Conservation (phyloP, 2,888 invertebrate species). For the Aphidoletes aphidimyza region DNA sequence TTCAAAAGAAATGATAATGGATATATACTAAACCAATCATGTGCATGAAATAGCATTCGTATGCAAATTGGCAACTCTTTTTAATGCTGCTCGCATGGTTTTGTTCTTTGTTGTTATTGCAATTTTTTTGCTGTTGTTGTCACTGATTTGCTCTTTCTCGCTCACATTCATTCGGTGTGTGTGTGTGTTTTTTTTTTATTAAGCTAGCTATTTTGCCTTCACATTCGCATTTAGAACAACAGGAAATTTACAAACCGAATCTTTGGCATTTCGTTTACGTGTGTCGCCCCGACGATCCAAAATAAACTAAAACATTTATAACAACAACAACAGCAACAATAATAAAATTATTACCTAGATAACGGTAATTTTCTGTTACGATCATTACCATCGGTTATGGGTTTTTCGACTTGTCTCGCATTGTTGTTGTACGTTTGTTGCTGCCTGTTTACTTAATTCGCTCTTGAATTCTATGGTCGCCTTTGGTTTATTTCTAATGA, state of each 20-base stretch:
- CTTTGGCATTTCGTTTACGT: background rate
- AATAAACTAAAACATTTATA: background rate
- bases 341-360: background rate
- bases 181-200: too few relatives aligned
- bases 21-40: slow-evolving; percentile 5
- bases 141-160: background rate
- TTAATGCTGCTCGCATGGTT: background rate
- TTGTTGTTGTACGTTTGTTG: too few relatives aligned
- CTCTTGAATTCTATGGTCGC: too few relatives aligned
- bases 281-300: background rate
- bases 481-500: too few relatives aligned
- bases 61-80: background rate
- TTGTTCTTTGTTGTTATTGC: background rate
- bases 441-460: background rate
- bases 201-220: background rate
- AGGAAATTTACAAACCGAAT: slow-evolving; percentile 1
- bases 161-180: background rate
- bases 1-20: slow-evolving; percentile 13
- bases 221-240: background rate
- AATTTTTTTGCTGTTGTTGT: background rate
- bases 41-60: background rate
- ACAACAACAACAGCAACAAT: background rate
- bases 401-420: background rate
- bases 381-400: background rate
- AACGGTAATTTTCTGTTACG: slow-evolving; percentile 14